Conservation (phyloP, 2,888 invertebrate species). For the Epistrophe eligans region DNA sequence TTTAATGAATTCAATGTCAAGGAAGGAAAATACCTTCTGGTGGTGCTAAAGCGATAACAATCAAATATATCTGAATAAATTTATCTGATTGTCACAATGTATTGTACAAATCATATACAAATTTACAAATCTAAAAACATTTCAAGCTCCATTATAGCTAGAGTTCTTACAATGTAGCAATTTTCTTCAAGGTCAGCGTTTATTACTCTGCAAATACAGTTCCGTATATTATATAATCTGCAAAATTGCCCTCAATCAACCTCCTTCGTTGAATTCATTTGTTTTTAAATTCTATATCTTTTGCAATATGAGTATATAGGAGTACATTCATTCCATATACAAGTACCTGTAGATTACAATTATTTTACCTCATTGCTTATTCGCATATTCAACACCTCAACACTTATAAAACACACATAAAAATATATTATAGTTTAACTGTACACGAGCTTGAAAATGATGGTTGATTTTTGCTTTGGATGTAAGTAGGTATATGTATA, state of each 20-base stretch:
- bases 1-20: slow-evolving; percentile 4
- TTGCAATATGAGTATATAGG: background rate
- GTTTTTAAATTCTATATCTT: slow-evolving; percentile 38
- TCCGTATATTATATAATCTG: slow-evolving; percentile 20
- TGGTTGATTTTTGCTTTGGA: slow-evolving; percentile 1
- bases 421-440: background rate
- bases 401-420: slow-evolving; percentile 17
- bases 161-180: slow-evolving; percentile 22
- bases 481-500: background rate
- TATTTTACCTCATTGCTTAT: slow-evolving; percentile 57
- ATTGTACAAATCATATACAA: background rate
- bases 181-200: slow-evolving; percentile 55
- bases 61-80: slow-evolving; percentile 31
- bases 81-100: slow-evolving; percentile 17
- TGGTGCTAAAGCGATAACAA: background rate
- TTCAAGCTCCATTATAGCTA: slow-evolving; percentile 38
- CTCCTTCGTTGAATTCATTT: slow-evolving; percentile 54
- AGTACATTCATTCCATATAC: background rate
- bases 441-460: background rate
- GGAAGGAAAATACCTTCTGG: slow-evolving; percentile 17
- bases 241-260: slow-evolving; percentile 53
- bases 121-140: slow-evolving; percentile 8
- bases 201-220: slow-evolving; percentile 34
- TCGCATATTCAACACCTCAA: slow-evolving; percentile 57
- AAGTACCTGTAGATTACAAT: background rate